These are phyloP conservation scores for Murina feae DNA, from an alignment of 2,113 vertebrate genomes.

Conservation along the genomic window DNA sequence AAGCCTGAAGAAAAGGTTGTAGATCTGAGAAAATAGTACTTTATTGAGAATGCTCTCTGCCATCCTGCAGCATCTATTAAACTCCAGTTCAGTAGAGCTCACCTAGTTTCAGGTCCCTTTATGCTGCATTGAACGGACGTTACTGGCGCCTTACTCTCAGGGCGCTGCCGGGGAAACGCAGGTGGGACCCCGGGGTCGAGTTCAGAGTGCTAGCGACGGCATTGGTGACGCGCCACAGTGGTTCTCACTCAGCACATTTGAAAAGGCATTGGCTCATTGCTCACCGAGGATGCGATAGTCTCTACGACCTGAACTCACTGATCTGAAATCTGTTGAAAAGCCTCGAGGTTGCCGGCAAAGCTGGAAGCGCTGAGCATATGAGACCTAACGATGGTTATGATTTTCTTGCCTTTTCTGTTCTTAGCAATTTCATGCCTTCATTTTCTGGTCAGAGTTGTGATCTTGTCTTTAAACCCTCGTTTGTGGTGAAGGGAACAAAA, in stretches of 20 bases:
- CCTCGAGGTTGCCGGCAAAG: background rate
- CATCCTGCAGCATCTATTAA: background rate
- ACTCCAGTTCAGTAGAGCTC: background rate
- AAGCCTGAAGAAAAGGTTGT: conserved; percentile 23
- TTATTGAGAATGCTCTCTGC: background rate
- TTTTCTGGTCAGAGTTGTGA: background rate
- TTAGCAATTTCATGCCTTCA: background rate
- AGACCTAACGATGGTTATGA: background rate
- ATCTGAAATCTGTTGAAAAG: background rate
- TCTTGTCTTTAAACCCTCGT: conserved; percentile 4
- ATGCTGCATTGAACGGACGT: background rate
- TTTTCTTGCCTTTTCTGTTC: background rate
- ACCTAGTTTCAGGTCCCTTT: background rate
- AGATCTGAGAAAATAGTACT: background rate
- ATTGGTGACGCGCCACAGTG: background rate
- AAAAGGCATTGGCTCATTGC: background rate
- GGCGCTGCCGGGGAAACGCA: background rate
- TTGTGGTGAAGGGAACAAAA: background rate
- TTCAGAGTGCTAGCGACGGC: background rate
- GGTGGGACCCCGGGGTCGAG: background rate
- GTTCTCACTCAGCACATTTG: background rate
- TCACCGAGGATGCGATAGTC: background rate
- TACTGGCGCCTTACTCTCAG: background rate
- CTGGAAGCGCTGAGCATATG: background rate
- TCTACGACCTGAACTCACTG: background rate